Conservation (phyloP, 2,113 vertebrate genomes). For the Cyanistes caeruleus region DNA sequence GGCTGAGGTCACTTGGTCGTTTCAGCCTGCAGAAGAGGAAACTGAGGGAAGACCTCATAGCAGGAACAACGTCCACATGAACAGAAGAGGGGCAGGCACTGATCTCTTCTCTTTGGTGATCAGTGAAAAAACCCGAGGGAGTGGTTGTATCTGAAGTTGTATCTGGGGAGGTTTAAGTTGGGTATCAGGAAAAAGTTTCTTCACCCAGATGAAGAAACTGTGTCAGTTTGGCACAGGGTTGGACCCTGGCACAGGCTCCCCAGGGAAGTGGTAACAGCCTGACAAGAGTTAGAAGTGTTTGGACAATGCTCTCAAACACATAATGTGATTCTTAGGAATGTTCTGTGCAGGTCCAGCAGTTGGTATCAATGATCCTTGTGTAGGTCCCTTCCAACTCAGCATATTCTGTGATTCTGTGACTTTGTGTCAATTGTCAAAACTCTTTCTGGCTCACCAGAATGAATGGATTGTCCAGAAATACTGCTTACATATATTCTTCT, state of each 20-base stretch:
- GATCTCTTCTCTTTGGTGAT: background rate
- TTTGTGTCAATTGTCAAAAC: background rate
- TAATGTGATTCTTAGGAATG: too few relatives aligned
- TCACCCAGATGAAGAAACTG: background rate
- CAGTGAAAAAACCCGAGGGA: fast-evolving
- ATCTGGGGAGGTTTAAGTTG: background rate
- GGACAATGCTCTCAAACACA: background rate
- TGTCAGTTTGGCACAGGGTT: too few relatives aligned
- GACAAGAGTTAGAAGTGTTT: background rate
- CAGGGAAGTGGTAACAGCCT: background rate
- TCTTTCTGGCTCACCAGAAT: background rate
- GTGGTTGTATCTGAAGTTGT: background rate
- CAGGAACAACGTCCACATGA: background rate
- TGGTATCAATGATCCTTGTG: background rate
- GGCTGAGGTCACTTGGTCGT: background rate
- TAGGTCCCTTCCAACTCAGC: background rate
- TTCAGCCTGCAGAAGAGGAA: background rate
- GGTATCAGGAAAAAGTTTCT: background rate
- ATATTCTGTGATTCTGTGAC: background rate
- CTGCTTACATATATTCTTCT: background rate
- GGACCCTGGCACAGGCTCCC: background rate
- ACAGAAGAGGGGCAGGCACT: background rate
- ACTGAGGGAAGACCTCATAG: background rate
- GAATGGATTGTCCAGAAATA: background rate
- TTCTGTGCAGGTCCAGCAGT: background rate